Conservation (phyloP, 2,113 vertebrate species). For the Xenotilapia flavipinnis region DNA sequence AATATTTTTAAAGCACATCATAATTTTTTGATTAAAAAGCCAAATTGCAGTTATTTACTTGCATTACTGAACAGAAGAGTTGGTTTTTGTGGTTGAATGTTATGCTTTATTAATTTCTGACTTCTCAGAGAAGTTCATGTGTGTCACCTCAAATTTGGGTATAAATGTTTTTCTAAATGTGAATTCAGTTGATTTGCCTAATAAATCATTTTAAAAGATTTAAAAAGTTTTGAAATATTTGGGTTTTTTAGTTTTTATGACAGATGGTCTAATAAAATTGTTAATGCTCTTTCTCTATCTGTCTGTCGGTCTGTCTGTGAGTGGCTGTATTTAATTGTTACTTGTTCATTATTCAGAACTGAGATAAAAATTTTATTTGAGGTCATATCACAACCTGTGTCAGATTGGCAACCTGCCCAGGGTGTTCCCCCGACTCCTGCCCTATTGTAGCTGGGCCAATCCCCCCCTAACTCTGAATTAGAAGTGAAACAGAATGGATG, state of each 20-base stretch:
- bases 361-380: background rate
- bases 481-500: background rate
- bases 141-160: background rate
- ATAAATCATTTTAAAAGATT: background rate
- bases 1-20: background rate
- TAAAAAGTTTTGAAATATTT: background rate
- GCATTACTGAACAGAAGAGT: background rate
- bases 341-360: background rate
- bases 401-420: background rate
- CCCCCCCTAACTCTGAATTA: background rate
- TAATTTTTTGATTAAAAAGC: background rate
- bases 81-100: background rate
- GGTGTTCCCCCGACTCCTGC: background rate
- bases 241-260: background rate
- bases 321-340: background rate
- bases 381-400: background rate
- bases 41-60: background rate
- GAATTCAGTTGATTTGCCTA: background rate
- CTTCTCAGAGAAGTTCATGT: background rate
- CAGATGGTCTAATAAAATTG: background rate
- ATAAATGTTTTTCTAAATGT: background rate
- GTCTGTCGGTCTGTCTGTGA: background rate
- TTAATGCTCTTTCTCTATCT: background rate
- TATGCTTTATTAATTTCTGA: background rate
- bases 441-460: background rate